Conservation (phyloP, 2,113 vertebrate genomes). For the Caranx ignobilis region DNA sequence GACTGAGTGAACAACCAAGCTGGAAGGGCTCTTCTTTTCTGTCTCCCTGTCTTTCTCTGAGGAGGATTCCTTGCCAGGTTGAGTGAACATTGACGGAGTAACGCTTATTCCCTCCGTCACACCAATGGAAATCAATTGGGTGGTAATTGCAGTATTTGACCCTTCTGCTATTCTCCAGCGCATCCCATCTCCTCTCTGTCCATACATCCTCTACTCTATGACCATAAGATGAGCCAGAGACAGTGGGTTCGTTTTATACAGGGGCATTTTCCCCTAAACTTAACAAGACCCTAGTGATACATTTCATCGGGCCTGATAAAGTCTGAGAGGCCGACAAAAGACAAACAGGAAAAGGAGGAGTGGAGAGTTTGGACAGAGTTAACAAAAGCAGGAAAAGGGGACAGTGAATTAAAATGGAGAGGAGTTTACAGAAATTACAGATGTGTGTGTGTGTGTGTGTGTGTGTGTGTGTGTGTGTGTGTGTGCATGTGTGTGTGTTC, state of each 20-base stretch:
- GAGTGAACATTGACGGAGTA: constrained; percentile 81
- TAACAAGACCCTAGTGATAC: constrained; percentile 39
- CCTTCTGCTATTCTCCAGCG: constrained; percentile 65
- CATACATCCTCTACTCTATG: constrained; percentile 45
- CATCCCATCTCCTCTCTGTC: constrained; percentile 61
- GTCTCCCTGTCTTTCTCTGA: constrained; percentile 38
- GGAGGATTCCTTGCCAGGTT: constrained; percentile 71
- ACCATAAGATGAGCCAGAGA: constrained; percentile 58
- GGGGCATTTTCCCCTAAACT: constrained; percentile 44
- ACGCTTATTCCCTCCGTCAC: constrained; percentile 79
- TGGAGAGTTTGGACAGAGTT: constrained; percentile 33
- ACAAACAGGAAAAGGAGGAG: constrained; percentile 49
- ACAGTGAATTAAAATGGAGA: constrained; percentile 16
- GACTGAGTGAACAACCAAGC: constrained; percentile 44
- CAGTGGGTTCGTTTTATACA: constrained; percentile 61
- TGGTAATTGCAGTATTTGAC: constrained; percentile 83
- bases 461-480: constrained; percentile 26
- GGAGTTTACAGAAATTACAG: constrained; percentile 50
- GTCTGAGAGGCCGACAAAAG: constrained; percentile 41
- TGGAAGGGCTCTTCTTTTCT: constrained; percentile 33
- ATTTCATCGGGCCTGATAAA: constrained; percentile 46
- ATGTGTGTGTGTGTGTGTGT: constrained; percentile 40
- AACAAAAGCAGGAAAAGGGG: constrained; percentile 40
- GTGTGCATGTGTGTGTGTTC: constrained; percentile 20
- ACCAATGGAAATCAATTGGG: constrained; percentile 83